These are phyloP conservation scores for Patagioenas fasciata DNA, from an alignment of 2,113 vertebrate genomes.

Conservation along the genomic window DNA sequence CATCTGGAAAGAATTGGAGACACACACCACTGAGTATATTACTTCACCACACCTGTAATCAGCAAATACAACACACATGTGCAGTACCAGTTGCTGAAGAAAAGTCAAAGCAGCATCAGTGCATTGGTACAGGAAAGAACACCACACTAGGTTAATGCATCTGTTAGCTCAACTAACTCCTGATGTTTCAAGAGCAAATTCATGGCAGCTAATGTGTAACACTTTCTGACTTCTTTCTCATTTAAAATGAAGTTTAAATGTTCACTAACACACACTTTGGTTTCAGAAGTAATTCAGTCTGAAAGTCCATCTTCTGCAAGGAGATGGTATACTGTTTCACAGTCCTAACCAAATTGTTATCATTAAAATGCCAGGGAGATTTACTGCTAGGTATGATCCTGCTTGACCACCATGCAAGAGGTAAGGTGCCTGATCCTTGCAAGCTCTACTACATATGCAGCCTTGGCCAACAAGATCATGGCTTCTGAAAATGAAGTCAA, in stretches of 20 bases:
- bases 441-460: background rate
- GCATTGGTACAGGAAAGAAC: fast-evolving
- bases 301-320: background rate
- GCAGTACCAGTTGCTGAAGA: fast-evolving
- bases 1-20: constrained; percentile 72
- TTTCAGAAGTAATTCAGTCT: background rate
- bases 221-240: background rate
- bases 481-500: background rate
- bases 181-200: background rate
- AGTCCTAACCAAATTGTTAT: background rate
- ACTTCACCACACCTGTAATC: fast-evolving
- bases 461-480: fast-evolving
- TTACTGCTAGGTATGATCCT: background rate
- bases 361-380: background rate
- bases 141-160: fast-evolving
- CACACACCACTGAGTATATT: fast-evolving
- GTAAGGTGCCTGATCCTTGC: background rate
- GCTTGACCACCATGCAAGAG: too few relatives aligned
- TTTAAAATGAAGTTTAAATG: background rate
- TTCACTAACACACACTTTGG: background rate
- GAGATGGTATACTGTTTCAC: fast-evolving
- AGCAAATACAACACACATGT: fast-evolving
- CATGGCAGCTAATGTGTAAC: fast-evolving
- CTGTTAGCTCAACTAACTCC: background rate
- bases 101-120: background rate